Evolutionary conservation across 2,797 vertebrate genomes (phyloP).

Genomic region (Acanthurus leucopareius): DNA sequence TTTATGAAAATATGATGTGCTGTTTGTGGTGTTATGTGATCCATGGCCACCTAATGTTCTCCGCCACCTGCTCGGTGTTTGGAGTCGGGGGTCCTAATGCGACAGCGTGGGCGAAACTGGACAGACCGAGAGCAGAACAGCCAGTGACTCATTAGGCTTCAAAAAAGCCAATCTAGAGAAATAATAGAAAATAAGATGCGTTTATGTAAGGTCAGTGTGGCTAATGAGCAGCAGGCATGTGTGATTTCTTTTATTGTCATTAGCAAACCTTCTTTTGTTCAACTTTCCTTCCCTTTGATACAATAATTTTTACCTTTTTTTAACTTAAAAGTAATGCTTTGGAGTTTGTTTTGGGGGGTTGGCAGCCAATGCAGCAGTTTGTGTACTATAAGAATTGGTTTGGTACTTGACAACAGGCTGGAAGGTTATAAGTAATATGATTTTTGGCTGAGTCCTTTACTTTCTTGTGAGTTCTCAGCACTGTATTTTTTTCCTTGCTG

Average conservation of each 20-base stretch:
- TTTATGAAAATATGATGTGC: slow-evolving; percentile 56
- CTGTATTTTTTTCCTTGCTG: slow-evolving; percentile 26
- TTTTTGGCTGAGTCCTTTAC: slow-evolving; percentile 54
- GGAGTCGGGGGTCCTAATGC: slow-evolving; percentile 65
- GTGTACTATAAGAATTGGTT: slow-evolving; percentile 38
- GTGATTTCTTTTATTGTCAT: slow-evolving; percentile 32
- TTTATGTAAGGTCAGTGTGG: slow-evolving; percentile 47
- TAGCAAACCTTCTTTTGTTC: slow-evolving; percentile 46
- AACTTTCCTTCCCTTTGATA: slow-evolving; percentile 16
- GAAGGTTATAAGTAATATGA: slow-evolving; percentile 54
- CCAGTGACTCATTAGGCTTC: slow-evolving; percentile 72
- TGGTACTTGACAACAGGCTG: slow-evolving; percentile 51
- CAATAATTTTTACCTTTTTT: slow-evolving; percentile 31
- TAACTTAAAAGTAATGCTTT: slow-evolving; percentile 43
- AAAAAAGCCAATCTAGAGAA: slow-evolving; percentile 50
- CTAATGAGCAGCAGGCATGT: slow-evolving; percentile 42
- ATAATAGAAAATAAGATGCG: slow-evolving; percentile 58
- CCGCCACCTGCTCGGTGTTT: slow-evolving; percentile 71
- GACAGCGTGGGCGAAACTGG: slow-evolving; percentile 65
- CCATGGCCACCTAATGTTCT: slow-evolving; percentile 68
- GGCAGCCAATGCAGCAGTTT: slow-evolving; percentile 39
- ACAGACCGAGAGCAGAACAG: slow-evolving; percentile 67
- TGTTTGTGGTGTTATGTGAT: slow-evolving; percentile 65
- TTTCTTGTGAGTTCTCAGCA: slow-evolving; percentile 28
- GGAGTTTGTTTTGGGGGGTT: slow-evolving; percentile 37